These are phyloP conservation scores for Sitta europaea DNA, from an alignment of 2,113 vertebrate species.

Conservation along the genomic window DNA sequence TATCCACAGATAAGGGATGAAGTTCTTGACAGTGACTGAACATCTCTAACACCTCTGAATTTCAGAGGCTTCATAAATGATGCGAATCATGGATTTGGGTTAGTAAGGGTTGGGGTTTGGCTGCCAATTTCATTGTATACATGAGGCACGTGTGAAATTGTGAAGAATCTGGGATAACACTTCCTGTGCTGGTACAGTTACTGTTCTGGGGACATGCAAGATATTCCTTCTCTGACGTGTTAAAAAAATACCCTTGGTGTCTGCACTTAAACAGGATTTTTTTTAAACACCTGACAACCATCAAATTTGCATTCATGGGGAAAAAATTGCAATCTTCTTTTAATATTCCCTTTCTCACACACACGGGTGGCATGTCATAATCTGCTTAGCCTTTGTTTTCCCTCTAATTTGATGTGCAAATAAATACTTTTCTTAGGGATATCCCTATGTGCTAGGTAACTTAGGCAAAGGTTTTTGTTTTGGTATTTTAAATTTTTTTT, in stretches of 20 bases:
- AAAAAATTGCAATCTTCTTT: neutral
- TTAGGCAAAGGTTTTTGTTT: neutral
- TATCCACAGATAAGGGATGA: neutral
- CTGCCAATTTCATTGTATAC: accelerated
- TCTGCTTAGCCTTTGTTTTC: neutral
- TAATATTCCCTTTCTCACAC: neutral
- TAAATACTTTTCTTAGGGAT: neutral
- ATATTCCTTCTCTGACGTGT: neutral
- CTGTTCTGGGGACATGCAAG: neutral
- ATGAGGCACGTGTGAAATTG: neutral
- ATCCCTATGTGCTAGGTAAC: neutral
- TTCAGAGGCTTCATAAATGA: neutral
- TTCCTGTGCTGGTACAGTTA: neutral
- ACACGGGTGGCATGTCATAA: neutral
- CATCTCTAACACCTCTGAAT: neutral
- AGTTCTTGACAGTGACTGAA: neutral
- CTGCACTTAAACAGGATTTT: neutral
- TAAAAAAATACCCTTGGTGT: neutral
- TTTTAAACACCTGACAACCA: neutral
- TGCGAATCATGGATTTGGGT: neutral
- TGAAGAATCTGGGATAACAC: neutral
- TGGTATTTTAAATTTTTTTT: neutral
- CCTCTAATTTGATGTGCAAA: neutral
- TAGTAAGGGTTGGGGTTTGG: neutral
- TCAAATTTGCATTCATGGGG: neutral